Evolutionary conservation across 1,140 invertebrate genomes (phyloP), one percentile per base, ranked within the genome.

Genomic region (Zaprionus taronus): DNA sequence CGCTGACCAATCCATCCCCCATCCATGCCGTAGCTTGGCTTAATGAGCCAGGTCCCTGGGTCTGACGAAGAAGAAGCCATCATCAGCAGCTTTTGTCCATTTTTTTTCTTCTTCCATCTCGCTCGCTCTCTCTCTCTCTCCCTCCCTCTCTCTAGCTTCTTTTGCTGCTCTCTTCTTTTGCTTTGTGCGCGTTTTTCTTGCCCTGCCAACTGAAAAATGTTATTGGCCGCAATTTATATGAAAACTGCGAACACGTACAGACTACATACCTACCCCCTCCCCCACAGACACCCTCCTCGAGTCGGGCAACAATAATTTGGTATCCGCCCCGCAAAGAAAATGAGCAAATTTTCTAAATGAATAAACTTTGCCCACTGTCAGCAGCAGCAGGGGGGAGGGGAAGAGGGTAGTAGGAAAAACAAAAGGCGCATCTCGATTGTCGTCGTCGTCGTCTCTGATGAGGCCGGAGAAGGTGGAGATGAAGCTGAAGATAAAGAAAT

Each of bases 161-260:
- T 24, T 36, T 55, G 65, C 51, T 69, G 66, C 67, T 65, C 70
- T 69, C 77, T 83, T 74, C 84, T 81, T 79, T 56, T 81, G 84
- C 81, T 81, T 87, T 81, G 85, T 84, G 31, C 78, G 84, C 84
- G 84, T 84, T 87, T 89, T 89, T 81, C 84, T 83, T 87, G 84
- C 72, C 65, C 53, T 81, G 66, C 85, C 85, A 90, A 89, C 85
- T 89, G 85, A 89, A 89, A 89, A 89, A 89, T 89, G 85, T 89
- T 89, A 89, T 89, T 89, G 85, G 85, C 85, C 79, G 79, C 85
- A 89, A 89, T 89, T 89, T 89, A 89, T 89, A 89, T 89, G 85
- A 89, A 90, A 89, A 90, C 84, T 90, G 84, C 89, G 84, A 83
- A 81, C 85, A 89, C 85, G 85, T 90, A 90, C 31, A 34, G 31